Evolutionary conservation across 2,888 invertebrate species (phyloP).

Genomic region (Drosophila differens): DNA sequence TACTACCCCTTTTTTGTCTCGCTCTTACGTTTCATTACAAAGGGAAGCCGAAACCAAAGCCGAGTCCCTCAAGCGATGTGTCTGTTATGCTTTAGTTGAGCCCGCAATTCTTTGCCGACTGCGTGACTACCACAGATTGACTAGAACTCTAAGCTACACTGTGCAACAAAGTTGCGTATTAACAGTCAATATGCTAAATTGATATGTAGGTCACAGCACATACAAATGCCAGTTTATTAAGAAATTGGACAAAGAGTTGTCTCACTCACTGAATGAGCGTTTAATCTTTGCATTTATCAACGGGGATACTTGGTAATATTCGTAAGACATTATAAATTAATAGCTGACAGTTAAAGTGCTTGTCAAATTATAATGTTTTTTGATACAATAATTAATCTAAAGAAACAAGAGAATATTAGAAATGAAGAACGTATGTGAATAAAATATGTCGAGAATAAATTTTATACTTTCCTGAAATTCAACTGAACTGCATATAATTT

Average conservation of each 20-base stretch:
- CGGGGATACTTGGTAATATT: background rate
- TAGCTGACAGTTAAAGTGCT: background rate
- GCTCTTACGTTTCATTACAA: constrained; percentile 49
- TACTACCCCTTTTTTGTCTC: constrained; percentile 11
- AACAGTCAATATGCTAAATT: background rate
- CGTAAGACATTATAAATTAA: background rate
- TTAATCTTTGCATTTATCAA: constrained; percentile 3
- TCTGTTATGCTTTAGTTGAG: constrained; percentile 49
- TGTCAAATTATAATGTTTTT: background rate
- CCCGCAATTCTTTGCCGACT: constrained; percentile 38
- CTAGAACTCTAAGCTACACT: constrained; percentile 70
- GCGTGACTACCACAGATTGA: constrained; percentile 37
- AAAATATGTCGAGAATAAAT: background rate
- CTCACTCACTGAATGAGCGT: background rate
- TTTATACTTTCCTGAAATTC: background rate
- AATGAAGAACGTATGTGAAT: background rate
- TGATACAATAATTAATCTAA: background rate
- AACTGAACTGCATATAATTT: background rate
- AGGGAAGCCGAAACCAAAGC: constrained; percentile 71
- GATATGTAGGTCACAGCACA: constrained; percentile 20
- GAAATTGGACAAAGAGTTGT: background rate
- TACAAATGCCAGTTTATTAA: background rate
- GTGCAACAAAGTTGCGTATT: constrained; percentile 23
- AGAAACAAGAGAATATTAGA: background rate
- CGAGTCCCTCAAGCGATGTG: constrained; percentile 64